A percentile compares a stretch with the other conserved stretches of the same genome.
These are phyloP conservation scores for Arrhamphus sclerolepis DNA, from an alignment of 2,797 vertebrate genomes.

Conservation along the genomic window DNA sequence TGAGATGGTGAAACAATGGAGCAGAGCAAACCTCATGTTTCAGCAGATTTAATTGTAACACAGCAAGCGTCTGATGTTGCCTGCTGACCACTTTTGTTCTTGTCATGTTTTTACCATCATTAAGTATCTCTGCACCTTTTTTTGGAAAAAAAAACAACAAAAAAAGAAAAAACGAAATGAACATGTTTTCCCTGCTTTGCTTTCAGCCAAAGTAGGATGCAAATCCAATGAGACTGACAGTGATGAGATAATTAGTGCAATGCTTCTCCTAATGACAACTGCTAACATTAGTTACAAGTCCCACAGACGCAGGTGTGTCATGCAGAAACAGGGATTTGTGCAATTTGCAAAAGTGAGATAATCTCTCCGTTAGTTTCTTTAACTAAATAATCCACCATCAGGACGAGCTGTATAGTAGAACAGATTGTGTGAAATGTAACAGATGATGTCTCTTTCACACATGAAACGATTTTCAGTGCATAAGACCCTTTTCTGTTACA, in stretches of 20 bases:
- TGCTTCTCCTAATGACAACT: slow-evolving; percentile 61
- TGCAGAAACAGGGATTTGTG: slow-evolving; percentile 36
- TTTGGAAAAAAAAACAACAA: too few relatives aligned
- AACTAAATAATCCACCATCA: slow-evolving; percentile 43
- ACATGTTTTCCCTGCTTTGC: slow-evolving; percentile 26
- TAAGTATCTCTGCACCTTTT: slow-evolving; percentile 34
- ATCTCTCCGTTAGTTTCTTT: slow-evolving; percentile 34
- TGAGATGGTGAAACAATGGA: slow-evolving; percentile 45
- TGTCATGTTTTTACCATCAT: slow-evolving; percentile 40
- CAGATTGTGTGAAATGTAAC: slow-evolving; percentile 40
- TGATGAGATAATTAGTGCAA: slow-evolving; percentile 68
- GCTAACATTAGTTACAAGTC: slow-evolving; percentile 61
- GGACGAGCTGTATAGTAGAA: slow-evolving; percentile 35
- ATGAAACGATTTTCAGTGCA: slow-evolving; percentile 42
- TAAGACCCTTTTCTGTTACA: slow-evolving; percentile 29
- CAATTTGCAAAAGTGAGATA: slow-evolving; percentile 46
- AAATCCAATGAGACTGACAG: slow-evolving; percentile 52
- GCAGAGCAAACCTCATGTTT: slow-evolving; percentile 48
- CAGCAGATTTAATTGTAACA: slow-evolving; percentile 48
- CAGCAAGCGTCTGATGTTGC: slow-evolving; percentile 31
- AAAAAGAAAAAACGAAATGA: slow-evolving; percentile 48
- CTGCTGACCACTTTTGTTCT: slow-evolving; percentile 37
- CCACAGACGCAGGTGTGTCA: slow-evolving; percentile 55
- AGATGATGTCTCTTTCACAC: slow-evolving; percentile 59
- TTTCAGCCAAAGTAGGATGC: slow-evolving; percentile 27